phyloP scores from a whole-genome alignment of 2,113 vertebrate species.

The Tachysurus vachellii region DNA sequence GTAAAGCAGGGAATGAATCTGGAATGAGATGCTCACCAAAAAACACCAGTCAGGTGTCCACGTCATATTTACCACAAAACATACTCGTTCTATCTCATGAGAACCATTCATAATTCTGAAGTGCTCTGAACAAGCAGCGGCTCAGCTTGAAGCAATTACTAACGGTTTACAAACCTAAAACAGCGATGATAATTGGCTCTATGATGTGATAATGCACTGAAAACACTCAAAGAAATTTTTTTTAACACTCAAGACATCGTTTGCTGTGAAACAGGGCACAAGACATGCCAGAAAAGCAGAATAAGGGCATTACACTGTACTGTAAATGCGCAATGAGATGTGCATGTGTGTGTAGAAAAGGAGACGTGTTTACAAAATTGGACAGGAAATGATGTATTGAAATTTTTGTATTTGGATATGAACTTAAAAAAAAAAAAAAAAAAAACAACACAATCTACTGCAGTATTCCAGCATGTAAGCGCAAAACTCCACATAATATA shows the following conservation, averaged over 20 bases:
- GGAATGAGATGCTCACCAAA: background rate
- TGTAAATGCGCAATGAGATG: background rate
- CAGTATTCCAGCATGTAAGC: background rate
- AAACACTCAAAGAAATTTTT: background rate
- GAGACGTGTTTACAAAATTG: background rate
- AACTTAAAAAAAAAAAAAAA: too few relatives aligned
- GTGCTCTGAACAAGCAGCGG: background rate
- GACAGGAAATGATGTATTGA: background rate
- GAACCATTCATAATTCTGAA: conserved; percentile 11
- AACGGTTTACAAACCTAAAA: conserved; percentile 13
- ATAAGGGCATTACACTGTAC: background rate
- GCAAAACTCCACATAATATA: background rate
- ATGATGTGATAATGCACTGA: conserved; percentile 34
- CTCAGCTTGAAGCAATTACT: conserved; percentile 41
- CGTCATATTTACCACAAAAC: background rate
- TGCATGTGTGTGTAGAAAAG: background rate
- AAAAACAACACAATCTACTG: background rate
- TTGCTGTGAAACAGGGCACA: background rate
- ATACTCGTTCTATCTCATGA: background rate
- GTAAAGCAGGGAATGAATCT: background rate
- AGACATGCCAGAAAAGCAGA: conserved; percentile 2
- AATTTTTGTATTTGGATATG: background rate
- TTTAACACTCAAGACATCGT: conserved; percentile 4
- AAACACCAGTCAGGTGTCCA: background rate
- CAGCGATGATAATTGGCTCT: conserved; percentile 24